Conservation (phyloP, 2,888 invertebrate genomes). For the Pristionchus maxplancki region DNA sequence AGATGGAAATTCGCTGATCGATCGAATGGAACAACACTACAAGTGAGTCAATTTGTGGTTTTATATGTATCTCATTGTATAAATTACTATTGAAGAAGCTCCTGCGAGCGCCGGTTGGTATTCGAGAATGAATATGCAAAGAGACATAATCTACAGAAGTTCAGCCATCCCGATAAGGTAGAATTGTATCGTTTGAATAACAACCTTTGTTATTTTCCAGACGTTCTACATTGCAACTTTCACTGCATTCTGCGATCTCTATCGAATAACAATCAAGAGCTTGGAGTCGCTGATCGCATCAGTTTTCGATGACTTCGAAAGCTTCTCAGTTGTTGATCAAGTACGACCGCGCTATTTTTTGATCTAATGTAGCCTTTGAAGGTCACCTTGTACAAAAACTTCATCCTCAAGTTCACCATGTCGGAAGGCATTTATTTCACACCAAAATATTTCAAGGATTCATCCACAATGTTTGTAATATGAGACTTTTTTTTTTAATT, state of each 20-base stretch:
- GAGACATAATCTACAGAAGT: not conserved
- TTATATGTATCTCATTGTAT: too few species aligned
- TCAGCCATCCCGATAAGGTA: not conserved
- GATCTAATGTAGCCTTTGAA: too few species aligned
- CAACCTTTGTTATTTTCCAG: not conserved
- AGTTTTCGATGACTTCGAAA: not conserved
- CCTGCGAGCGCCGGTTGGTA: not conserved
- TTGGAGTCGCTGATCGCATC: not conserved
- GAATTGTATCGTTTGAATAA: not conserved
- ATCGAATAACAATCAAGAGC: not conserved
- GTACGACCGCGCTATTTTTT: too few species aligned
- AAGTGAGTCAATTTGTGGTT: too few species aligned
- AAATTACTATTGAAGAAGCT: not conserved
- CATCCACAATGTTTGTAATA: not conserved
- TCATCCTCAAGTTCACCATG: not conserved
- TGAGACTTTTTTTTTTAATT: not conserved
- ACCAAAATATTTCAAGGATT: not conserved
- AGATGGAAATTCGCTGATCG: not conserved
- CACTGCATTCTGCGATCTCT: not conserved
- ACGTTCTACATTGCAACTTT: not conserved
- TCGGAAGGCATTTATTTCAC: not conserved
- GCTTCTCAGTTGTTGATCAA: not conserved
- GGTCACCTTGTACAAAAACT: not conserved
- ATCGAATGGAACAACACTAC: not conserved
- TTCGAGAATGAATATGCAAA: not conserved